These are phyloP conservation scores for Cyphomyrmex costatus DNA, from an alignment of 1,140 invertebrate species.

Conservation along the genomic window DNA sequence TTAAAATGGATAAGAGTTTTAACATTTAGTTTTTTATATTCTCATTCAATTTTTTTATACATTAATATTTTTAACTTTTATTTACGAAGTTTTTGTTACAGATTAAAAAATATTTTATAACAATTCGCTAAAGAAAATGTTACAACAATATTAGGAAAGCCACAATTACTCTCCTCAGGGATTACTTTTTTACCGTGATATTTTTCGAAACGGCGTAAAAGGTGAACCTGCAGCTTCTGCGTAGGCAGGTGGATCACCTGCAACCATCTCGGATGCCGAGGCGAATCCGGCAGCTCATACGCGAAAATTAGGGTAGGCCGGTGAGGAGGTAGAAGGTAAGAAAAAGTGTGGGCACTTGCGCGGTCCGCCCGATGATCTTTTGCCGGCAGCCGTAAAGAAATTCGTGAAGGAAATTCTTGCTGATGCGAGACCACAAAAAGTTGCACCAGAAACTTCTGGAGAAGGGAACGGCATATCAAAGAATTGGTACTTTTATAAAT, in stretches of 20 bases:
- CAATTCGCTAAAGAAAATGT: background rate
- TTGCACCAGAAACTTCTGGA: slow-evolving; percentile 48
- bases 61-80: background rate
- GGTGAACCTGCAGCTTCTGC: slow-evolving; percentile 54
- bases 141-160: background rate
- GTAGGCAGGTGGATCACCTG: slow-evolving; percentile 64
- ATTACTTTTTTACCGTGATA: slow-evolving; percentile 48
- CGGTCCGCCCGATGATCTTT: slow-evolving; percentile 48
- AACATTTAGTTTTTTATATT: background rate
- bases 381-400: slow-evolving; percentile 61
- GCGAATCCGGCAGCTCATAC: slow-evolving; percentile 63
- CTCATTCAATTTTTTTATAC: background rate
- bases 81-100: background rate
- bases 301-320: slow-evolving; percentile 62
- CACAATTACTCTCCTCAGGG: background rate
- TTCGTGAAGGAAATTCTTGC: slow-evolving; percentile 64
- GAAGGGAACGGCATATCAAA: slow-evolving; percentile 9
- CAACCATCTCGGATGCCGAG: slow-evolving; percentile 58
- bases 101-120: background rate
- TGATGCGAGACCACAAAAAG: slow-evolving; percentile 43
- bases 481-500: slow-evolving; percentile 32
- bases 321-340: slow-evolving; percentile 56
- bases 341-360: slow-evolving; percentile 57
- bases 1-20: background rate
- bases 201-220: slow-evolving; percentile 56